Evolutionary conservation across 2,888 invertebrate genomes (phyloP), one percentile per base, ranked within the genome.

Genomic region (Sphaerophoria rueppellii): DNA sequence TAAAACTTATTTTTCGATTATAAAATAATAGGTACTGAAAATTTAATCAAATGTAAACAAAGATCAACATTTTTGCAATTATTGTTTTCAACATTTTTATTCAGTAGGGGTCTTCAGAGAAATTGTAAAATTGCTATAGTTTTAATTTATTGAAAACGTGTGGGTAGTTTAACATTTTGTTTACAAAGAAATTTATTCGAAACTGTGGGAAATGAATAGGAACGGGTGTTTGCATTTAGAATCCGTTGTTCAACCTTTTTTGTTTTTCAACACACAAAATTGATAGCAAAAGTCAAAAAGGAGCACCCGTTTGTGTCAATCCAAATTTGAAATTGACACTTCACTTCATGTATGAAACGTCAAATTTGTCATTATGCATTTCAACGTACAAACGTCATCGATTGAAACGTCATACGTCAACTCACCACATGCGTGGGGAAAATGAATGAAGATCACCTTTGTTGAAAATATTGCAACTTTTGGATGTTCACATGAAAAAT

Each of bases 151-250:
- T 11, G 14, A 16, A n/a, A 67, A 52, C 9, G 75, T 35, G 67
- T 75, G 52, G 67, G 58, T 12, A 57, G 50, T 16, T 9, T 32
- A 46, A 16, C 5, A 24, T 35, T 60, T 75, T 75, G 75, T 75
- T 75, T 75, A 75, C 58, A 75, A 60, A 75, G 50, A 69, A 75
- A 69, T 75, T 52, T 67, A 75, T 60, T 75, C 69, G 40, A 40
- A 52, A 60, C 7, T 60, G 50, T 0, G 40, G 12, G 16, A 14
- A 24, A 24, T 24, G 34, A 43, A 75, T 24, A 48, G 7, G 0
- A 7, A 37, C 9, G 12, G 1, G 37, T 40, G 4, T 16, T 40
- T 16, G 43, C 11, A 9, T 9, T 40, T 40, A 6, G 12, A 43
- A 43, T 11, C 40, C 4, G 40, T 32, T 32, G 37, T 40, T 40